phyloP scores from a whole-genome alignment of 2,113 vertebrate species.

The Gobio gobio region DNA sequence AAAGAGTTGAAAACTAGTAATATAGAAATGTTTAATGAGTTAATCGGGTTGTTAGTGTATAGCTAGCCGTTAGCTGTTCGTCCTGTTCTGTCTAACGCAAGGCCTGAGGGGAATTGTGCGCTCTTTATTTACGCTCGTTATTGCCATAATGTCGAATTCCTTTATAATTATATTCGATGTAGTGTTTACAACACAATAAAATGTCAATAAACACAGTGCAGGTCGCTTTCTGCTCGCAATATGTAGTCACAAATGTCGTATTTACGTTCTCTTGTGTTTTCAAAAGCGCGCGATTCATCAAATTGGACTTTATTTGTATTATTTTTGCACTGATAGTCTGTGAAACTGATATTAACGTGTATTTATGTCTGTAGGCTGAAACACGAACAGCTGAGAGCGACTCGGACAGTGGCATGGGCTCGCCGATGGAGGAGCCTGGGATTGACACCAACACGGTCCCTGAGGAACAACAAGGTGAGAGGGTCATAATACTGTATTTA shows the following conservation, averaged over 20 bases:
- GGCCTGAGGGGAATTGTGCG: neutral
- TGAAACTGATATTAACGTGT: neutral
- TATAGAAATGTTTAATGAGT: neutral
- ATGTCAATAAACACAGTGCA: rapidly evolving
- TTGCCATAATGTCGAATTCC: too few relatives aligned
- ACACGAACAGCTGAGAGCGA: slow-evolving; percentile 70
- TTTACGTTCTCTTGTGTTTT: neutral
- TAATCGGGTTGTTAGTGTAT: neutral
- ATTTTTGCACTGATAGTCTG: neutral
- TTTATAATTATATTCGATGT: too few relatives aligned
- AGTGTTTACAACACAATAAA: neutral
- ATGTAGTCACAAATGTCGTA: neutral
- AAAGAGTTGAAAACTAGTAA: neutral
- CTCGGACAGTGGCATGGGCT: slow-evolving; percentile 79
- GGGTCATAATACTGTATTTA: too few relatives aligned
- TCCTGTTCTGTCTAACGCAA: neutral
- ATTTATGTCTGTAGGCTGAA: slow-evolving; percentile 48
- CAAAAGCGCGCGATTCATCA: neutral
- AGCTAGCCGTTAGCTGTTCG: slow-evolving; percentile 6
- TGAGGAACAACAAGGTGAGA: slow-evolving; percentile 54
- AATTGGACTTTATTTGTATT: neutral
- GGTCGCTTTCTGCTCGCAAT: neutral
- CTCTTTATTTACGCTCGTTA: neutral
- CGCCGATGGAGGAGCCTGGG: slow-evolving; percentile 36
- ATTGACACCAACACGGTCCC: neutral